Conservation (phyloP, 2,113 vertebrate species). For the Forbesichthys papilliferus region DNA sequence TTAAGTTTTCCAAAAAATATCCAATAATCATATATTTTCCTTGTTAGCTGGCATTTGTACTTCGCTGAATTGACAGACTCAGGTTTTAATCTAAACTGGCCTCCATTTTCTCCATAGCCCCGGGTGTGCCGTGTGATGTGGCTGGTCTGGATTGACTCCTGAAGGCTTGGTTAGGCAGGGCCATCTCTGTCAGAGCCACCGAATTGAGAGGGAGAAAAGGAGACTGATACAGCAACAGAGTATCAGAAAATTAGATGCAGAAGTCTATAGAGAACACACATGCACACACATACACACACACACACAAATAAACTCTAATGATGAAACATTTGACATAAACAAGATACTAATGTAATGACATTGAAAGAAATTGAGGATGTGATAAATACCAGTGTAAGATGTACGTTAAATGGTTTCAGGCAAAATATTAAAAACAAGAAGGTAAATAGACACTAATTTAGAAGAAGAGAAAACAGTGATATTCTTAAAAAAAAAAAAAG, state of each 20-base stretch:
- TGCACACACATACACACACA: too few relatives aligned
- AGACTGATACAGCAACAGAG: background rate
- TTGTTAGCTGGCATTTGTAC: background rate
- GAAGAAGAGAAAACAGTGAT: slow-evolving; percentile 1
- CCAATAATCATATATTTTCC: background rate
- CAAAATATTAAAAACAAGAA: background rate
- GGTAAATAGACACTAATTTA: background rate
- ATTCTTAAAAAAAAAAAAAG: slow-evolving; percentile 1
- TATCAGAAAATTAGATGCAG: too few relatives aligned
- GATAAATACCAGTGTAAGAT: too few relatives aligned
- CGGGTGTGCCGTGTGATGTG: slow-evolving; percentile 14
- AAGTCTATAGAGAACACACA: background rate
- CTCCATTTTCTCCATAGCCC: slow-evolving; percentile 12
- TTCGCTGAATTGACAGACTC: too few relatives aligned
- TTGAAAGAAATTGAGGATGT: too few relatives aligned
- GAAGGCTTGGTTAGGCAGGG: slow-evolving; percentile 19
- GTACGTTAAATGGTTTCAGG: background rate
- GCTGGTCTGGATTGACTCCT: slow-evolving; percentile 20
- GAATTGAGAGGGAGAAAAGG: slow-evolving; percentile 14
- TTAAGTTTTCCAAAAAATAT: too few relatives aligned
- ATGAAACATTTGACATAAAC: background rate
- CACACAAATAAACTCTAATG: background rate
- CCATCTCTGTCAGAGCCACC: slow-evolving; percentile 13
- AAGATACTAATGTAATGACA: too few relatives aligned
- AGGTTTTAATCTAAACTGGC: slow-evolving; percentile 7